A percentile compares a stretch with the other conserved stretches of the same genome.
phyloP scores from a whole-genome alignment of 2,113 vertebrate genomes.

The Eidolon helvum region DNA sequence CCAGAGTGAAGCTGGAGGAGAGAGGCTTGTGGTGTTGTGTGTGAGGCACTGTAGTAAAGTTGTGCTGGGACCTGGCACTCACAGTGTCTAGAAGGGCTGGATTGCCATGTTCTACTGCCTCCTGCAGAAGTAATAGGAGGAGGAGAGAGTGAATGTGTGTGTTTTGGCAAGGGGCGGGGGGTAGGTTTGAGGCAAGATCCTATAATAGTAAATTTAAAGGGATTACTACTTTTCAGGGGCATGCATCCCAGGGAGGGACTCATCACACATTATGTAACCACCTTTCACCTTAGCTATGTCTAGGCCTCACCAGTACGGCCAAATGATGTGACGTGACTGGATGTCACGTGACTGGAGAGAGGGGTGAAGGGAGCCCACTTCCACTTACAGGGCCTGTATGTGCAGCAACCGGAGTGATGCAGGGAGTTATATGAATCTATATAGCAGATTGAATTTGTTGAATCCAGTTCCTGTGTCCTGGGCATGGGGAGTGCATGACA shows the following conservation, averaged over 20 bases:
- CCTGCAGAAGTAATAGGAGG: background rate
- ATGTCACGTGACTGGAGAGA: background rate
- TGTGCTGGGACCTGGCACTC: background rate
- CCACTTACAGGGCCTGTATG: background rate
- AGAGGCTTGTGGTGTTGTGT: background rate
- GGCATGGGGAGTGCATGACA: too few relatives aligned
- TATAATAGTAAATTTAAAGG: background rate
- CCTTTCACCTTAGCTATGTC: background rate
- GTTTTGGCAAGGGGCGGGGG: too few relatives aligned
- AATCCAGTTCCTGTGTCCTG: background rate
- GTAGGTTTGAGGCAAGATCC: background rate
- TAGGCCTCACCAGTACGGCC: background rate
- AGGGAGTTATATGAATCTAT: too few relatives aligned
- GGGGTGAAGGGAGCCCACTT: background rate
- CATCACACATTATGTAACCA: background rate
- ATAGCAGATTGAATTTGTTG: background rate
- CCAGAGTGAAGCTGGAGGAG: background rate
- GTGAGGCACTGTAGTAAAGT: background rate
- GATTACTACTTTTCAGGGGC: background rate
- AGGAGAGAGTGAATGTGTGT: too few relatives aligned
- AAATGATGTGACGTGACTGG: too few relatives aligned
- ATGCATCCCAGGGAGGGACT: background rate
- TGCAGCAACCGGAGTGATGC: background rate
- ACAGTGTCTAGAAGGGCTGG: background rate
- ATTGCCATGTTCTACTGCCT: background rate